phyloP scores from a whole-genome alignment of 2,888 invertebrate species.

The Brachycybe producta region DNA sequence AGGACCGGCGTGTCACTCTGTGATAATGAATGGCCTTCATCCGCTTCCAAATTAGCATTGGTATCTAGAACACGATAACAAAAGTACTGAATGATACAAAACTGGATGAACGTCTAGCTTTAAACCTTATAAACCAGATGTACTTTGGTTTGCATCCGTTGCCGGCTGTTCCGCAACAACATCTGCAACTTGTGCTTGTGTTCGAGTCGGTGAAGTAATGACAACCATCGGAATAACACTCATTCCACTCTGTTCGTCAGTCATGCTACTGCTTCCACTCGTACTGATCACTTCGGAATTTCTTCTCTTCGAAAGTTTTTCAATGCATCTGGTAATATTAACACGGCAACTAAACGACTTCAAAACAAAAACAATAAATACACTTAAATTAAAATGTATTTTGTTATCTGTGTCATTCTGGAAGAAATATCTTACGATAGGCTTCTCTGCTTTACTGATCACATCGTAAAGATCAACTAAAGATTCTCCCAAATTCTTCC shows the following conservation, averaged over 20 bases:
- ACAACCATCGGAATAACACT: too few species aligned
- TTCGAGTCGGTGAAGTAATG: too few species aligned
- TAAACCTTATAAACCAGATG: too few species aligned
- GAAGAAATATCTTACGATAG: conserved; percentile 27
- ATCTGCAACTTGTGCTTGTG: too few species aligned
- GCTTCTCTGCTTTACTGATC: conserved; percentile 25
- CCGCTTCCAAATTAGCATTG: neutral
- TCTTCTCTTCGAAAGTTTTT: neutral
- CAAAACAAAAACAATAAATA: conserved; percentile 14
- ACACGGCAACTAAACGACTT: conserved; percentile 30
- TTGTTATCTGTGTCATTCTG: neutral
- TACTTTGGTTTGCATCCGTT: too few species aligned
- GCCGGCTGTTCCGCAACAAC: too few species aligned
- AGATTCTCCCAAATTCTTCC: conserved; percentile 32
- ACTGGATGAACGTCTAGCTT: too few species aligned
- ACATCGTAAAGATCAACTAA: conserved; percentile 30
- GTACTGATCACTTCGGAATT: neutral
- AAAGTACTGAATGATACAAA: too few species aligned
- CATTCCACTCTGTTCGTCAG: too few species aligned
- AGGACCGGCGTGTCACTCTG: neutral
- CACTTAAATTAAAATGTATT: neutral
- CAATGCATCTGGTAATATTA: conserved; percentile 24
- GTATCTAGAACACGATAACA: neutral
- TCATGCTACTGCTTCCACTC: too few species aligned
- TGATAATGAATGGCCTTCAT: neutral